Evolutionary conservation across 2,888 invertebrate genomes (phyloP).

Genomic region (Tinea pellionella): DNA sequence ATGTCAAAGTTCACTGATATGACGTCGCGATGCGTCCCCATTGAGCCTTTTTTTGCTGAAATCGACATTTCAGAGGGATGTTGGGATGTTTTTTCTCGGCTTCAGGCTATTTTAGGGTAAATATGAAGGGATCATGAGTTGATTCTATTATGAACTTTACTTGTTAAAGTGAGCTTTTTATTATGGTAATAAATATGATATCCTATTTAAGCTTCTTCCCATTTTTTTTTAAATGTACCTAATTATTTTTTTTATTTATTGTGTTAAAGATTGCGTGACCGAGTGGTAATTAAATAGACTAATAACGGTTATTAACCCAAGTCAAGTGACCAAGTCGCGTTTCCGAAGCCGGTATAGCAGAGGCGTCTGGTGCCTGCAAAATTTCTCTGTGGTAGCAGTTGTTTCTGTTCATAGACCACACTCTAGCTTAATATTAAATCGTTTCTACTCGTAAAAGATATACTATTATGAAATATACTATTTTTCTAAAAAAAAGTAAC

Average conservation of each 20-base stretch:
- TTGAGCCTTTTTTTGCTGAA: slow-evolving; percentile 30
- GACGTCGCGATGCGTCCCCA: slow-evolving; percentile 28
- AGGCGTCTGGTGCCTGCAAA: too few species aligned
- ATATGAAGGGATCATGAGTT: background rate
- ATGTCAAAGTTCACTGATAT: slow-evolving; percentile 59
- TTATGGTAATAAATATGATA: background rate
- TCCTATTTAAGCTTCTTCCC: background rate
- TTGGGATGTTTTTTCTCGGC: background rate
- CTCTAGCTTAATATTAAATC: too few species aligned
- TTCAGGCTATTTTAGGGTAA: slow-evolving; percentile 6
- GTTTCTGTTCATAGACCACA: too few species aligned
- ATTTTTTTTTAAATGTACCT: background rate
- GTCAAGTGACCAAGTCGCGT: too few species aligned
- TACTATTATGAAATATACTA: too few species aligned
- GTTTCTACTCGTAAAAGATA: too few species aligned
- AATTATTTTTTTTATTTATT: background rate
- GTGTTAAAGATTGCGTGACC: too few species aligned
- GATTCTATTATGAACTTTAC: slow-evolving; percentile 5
- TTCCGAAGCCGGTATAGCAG: too few species aligned
- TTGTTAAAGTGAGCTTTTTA: slow-evolving; percentile 2
- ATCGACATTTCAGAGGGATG: background rate
- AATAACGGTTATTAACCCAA: too few species aligned
- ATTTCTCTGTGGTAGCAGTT: too few species aligned
- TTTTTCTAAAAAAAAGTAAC: too few species aligned
- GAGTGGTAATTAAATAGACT: too few species aligned